Evolutionary conservation across 2,113 vertebrate genomes (phyloP), one percentile per base, ranked within the genome.

Genomic region (Drymodes brunneopygia): DNA sequence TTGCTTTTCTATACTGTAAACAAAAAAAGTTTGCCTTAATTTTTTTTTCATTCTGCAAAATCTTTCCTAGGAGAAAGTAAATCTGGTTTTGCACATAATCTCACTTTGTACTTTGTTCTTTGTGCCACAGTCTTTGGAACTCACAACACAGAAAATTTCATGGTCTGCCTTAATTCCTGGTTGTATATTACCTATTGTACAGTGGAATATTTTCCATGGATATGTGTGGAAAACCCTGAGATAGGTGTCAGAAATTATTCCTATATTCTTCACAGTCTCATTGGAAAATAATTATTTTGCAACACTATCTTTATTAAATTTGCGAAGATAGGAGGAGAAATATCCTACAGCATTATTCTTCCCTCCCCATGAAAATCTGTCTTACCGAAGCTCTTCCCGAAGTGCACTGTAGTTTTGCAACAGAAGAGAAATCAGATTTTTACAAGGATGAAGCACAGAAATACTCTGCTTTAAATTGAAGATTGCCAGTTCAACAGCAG

Each of bases 11-110:
- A 12, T 40, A 9, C 8, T 36, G 6, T 45, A 71, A 71, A 58
- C 3, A 61, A 33, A 24, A 11, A 2, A 64, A 6, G 6, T 47
- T 67, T 35, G 2, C 11, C 3, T 20, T 11, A 3, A n/a, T 15
- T 1, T 20, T 17, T 62, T 38, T 61, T 45, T 21, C 6, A 31
- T 5, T 24, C 15, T 38, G 8, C 8, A 61, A 29, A 28, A 50
- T 21, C 3, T 38, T 81, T 54, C 20, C 24, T 67, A 47, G 11
- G 17, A 57, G 18, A 83, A 73, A 60, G 2, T 2, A 86, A 90
- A 72, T 33, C 35, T 23, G 1, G 1, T 51, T 78, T 84, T 42
- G 4, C 17, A 65, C 17, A 56, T 12, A 56, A 33, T 56, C 16
- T 72, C 16, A 48, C 14, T 23, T 35, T 67, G 7, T 50, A 35